phyloP scores from a whole-genome alignment of 2,797 vertebrate genomes.

The Linurgus olivaceus region DNA sequence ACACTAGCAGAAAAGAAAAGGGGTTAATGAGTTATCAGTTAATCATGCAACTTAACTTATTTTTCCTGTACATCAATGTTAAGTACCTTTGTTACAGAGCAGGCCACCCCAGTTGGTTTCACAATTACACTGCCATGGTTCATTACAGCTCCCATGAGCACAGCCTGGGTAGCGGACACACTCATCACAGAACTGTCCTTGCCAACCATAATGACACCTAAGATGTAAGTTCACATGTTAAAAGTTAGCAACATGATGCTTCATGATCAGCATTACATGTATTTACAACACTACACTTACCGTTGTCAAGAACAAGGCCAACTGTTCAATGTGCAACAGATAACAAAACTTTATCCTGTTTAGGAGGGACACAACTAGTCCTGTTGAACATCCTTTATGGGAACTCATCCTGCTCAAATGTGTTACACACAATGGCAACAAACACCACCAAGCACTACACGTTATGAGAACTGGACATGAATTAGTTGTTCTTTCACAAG shows the following conservation, averaged over 20 bases:
- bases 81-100: constrained; percentile 92
- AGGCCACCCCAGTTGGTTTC: constrained; percentile 98
- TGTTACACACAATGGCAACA: neutral
- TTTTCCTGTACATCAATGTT: constrained; percentile 44
- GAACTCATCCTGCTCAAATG: neutral
- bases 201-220: constrained; percentile 96
- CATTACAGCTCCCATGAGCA: constrained; percentile 89
- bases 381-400: neutral
- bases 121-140: constrained; percentile 91
- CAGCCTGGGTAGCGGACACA: constrained; percentile 93
- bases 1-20: neutral
- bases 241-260: constrained; percentile 62
- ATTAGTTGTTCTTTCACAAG: neutral
- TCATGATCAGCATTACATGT: constrained; percentile 34
- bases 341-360: neutral
- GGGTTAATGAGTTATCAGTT: constrained; percentile 39
- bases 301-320: constrained; percentile 25
- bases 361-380: neutral
- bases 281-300: constrained; percentile 46
- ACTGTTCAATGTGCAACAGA: constrained; percentile 7
- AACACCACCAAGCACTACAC: neutral
- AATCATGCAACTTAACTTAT: constrained; percentile 43
- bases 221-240: constrained; percentile 54
- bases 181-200: constrained; percentile 89
- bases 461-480: neutral